Percentiles rank a stretch among this genome's conserved stretches.
phyloP scores from a whole-genome alignment of 2,797 vertebrate species.

The Thalassophryne amazonica region DNA sequence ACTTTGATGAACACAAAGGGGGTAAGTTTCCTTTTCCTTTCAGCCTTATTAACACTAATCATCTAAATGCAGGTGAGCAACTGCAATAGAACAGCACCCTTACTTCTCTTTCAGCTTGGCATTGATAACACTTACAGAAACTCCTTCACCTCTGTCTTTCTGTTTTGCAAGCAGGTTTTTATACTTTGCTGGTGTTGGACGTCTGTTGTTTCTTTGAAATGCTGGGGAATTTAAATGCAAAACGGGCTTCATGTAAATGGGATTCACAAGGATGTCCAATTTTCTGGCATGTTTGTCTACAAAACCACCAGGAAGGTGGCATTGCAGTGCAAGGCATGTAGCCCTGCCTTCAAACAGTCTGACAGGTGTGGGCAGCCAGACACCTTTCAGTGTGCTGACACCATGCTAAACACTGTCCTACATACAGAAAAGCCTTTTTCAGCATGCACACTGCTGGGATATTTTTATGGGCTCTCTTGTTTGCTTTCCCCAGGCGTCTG shows the following conservation, averaged over 20 bases:
- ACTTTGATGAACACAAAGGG: slow-evolving; percentile 34
- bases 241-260: slow-evolving; percentile 24
- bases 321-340: slow-evolving; percentile 3
- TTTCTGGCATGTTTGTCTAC: slow-evolving; percentile 29
- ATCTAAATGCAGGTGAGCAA: slow-evolving; percentile 2
- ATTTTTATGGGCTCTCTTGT: slow-evolving; percentile 9
- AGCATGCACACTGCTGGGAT: not conserved
- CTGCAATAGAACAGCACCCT: not conserved
- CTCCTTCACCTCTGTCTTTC: not conserved
- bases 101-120: slow-evolving; percentile 17
- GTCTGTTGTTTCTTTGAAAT: slow-evolving; percentile 13
- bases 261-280: slow-evolving; percentile 14
- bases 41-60: slow-evolving; percentile 4
- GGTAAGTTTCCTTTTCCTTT: slow-evolving; percentile 42
- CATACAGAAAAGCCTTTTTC: slow-evolving; percentile 1
- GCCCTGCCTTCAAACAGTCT: slow-evolving; percentile 16
- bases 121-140: not conserved
- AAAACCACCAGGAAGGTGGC: not conserved
- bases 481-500: slow-evolving; percentile 23
- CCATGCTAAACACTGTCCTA: slow-evolving; percentile 3
- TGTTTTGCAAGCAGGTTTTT: not conserved
- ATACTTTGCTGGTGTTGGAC: not conserved
- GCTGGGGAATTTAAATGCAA: not conserved
- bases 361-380: slow-evolving; percentile 24
- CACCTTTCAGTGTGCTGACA: not conserved